A percentile compares a stretch with the other conserved stretches of the same genome.
These are phyloP conservation scores for Cnemophilus loriae DNA, from an alignment of 2,113 vertebrate genomes.

Conservation along the genomic window DNA sequence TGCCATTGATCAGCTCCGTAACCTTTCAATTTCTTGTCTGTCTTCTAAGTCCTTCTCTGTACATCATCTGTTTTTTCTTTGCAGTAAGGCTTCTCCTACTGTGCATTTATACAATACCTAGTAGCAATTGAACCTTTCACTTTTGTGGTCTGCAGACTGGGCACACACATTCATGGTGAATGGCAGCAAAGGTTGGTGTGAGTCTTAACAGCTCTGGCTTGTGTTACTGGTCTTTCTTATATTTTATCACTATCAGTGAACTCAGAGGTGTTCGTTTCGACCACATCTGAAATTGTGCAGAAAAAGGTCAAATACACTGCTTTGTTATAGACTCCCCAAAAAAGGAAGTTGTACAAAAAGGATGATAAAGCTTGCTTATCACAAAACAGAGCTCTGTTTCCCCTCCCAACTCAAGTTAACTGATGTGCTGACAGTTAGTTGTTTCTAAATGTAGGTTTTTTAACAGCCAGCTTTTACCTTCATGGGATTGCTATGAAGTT, in stretches of 20 bases:
- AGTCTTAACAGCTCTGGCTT: not conserved
- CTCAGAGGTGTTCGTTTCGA: not conserved
- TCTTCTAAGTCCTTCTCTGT: not conserved
- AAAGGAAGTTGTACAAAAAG: not conserved
- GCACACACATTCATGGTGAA: not conserved
- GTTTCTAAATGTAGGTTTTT: not conserved
- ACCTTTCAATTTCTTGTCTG: not conserved
- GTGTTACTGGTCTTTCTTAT: not conserved
- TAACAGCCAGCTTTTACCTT: not conserved
- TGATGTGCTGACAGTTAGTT: not conserved
- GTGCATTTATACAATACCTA: not conserved
- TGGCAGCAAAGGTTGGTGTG: not conserved
- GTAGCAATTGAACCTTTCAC: not conserved
- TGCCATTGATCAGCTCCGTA: not conserved
- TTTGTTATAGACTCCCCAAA: not conserved
- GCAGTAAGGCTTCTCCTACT: slow-evolving; percentile 5
- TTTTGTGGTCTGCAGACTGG: not conserved
- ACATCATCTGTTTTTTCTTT: not conserved
- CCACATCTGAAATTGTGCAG: not conserved
- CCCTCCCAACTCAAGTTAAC: not conserved
- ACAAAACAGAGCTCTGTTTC: not conserved
- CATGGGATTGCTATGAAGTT: not conserved
- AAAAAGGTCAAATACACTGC: not conserved
- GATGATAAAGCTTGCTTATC: not conserved
- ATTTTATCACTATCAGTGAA: not conserved